These are phyloP conservation scores for Planococcus citri DNA, from an alignment of 1,140 invertebrate genomes.

Conservation along the genomic window DNA sequence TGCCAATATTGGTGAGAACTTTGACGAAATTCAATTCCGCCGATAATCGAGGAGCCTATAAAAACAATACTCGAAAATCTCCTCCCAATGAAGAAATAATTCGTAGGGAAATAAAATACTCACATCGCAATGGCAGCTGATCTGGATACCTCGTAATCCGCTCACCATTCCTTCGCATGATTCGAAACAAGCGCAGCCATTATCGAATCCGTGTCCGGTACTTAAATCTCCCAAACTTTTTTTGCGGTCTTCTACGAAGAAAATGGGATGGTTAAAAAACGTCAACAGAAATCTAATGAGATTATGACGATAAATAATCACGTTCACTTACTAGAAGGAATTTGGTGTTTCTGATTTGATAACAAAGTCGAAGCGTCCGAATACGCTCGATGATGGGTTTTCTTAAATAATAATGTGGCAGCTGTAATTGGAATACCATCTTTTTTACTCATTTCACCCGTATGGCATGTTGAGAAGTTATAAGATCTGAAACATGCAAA, in stretches of 20 bases:
- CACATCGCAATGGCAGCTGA: not conserved
- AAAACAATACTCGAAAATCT: constrained; percentile 17
- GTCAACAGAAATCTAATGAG: constrained; percentile 12
- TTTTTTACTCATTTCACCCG: constrained; percentile 18
- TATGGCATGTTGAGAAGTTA: constrained; percentile 21
- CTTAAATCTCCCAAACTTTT: constrained; percentile 76
- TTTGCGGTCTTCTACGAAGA: constrained; percentile 35
- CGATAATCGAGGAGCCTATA: constrained; percentile 61
- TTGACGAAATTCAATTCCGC: constrained; percentile 79
- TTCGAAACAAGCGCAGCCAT: constrained; percentile 80
- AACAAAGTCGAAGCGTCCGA: constrained; percentile 72
- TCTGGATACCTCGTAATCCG: constrained; percentile 48
- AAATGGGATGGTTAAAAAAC: constrained; percentile 10
- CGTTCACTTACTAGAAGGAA: not conserved
- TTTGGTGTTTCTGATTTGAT: constrained; percentile 28
- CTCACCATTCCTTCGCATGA: constrained; percentile 62
- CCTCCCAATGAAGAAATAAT: constrained; percentile 14
- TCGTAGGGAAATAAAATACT: not conserved
- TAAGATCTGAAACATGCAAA: constrained; percentile 11
- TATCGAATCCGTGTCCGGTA: constrained; percentile 90
- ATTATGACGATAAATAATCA: not conserved
- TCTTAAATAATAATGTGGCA: constrained; percentile 29
- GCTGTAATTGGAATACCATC: constrained; percentile 10
- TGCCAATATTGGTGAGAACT: constrained; percentile 80
- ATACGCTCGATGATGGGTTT: constrained; percentile 73